These are phyloP conservation scores for Drosophila yakuba DNA, from an alignment of 1,140 invertebrate genomes.

Conservation along the genomic window DNA sequence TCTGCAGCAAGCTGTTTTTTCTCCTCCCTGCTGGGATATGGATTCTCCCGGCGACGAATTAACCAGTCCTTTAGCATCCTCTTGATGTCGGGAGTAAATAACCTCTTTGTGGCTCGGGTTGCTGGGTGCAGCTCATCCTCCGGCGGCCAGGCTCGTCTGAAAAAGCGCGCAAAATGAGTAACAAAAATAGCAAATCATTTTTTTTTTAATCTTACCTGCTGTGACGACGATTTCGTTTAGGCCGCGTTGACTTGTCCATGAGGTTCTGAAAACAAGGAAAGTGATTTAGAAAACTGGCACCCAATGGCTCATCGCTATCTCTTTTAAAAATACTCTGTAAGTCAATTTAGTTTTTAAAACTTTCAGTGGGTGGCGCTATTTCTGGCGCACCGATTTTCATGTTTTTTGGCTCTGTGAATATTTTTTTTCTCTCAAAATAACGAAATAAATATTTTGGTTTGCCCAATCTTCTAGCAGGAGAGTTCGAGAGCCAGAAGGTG, in stretches of 20 bases:
- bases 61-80: slow-evolving; percentile 90
- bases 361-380: slow-evolving; percentile 78
- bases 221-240: slow-evolving; percentile 87
- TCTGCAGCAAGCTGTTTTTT: slow-evolving; percentile 89
- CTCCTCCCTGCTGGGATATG: slow-evolving; percentile 90
- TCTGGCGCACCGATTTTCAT: slow-evolving; percentile 67
- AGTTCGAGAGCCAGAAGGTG: slow-evolving; percentile 8
- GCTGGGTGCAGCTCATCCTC: slow-evolving; percentile 83
- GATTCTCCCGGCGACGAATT: slow-evolving; percentile 89
- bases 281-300: slow-evolving; percentile 9
- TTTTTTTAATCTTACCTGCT: slow-evolving; percentile 69
- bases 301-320: slow-evolving; percentile 20
- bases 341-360: slow-evolving; percentile 71
- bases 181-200: no score
- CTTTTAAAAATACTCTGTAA: slow-evolving; percentile 62
- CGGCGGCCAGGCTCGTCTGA: slow-evolving; percentile 79
- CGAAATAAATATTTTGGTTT: slow-evolving; percentile 59
- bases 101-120: slow-evolving; percentile 87
- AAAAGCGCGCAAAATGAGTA: background rate
- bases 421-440: slow-evolving; percentile 59
- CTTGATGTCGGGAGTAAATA: slow-evolving; percentile 91
- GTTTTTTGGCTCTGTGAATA: slow-evolving; percentile 69
- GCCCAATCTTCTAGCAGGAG: slow-evolving; percentile 19
- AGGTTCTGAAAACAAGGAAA: slow-evolving; percentile 12
- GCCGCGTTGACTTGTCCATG: slow-evolving; percentile 82